Base-by-base conservation (phyloP, 2,888 invertebrate genomes). In the Apamea epomidion region DNA sequence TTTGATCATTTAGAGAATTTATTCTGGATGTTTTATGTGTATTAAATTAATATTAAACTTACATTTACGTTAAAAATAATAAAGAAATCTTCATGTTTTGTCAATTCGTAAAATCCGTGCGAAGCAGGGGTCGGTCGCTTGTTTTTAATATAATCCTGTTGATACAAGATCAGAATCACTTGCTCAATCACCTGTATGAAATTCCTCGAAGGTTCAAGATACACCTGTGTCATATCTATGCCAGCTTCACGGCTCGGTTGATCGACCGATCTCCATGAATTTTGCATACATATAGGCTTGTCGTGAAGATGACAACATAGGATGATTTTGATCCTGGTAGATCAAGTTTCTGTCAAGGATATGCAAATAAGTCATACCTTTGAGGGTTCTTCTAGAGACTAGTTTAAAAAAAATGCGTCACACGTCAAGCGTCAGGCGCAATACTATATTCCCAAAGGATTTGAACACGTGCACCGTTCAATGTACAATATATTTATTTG, bases 211-310 rank as follows among this genome's bases (percentile, higher is more conserved):
- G 62, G 48, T 84, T 67, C 65, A 60, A 62, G 32, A 64, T 45
- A 80, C 80, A 80, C 74, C 70, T 80, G 74, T 74, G 70, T 79
- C 78, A 80, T 74, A n/a, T n/a, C 58, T 64, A 81, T 70, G 74
- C 80, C 76, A 83, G 70, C 81, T 87, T 60, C 76, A 84, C 77
- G 67, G 60, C 70, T 65, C 81, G 51, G 14, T 74, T 84, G 76
- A 71, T 80, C 67, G 82, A 73, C 76, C 78, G 79, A 73, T 76
- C 84, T 81, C 84, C 75, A 76, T 74, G 73, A 86, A 84, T 76
- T 86, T 86, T 84, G 84, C 85, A 86, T 86, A 87, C 81, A 87
- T 86, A 86, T 87, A 87, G 84, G 64, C 81, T 64, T 86, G 68
- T 77, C 87, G 42, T 70, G 51, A 70, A 81, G n/a, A 74, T 86